Percentiles rank a stretch among this genome's conserved stretches.
Conservation (phyloP, 2,888 invertebrate genomes). For the Operophtera brumata region DNA sequence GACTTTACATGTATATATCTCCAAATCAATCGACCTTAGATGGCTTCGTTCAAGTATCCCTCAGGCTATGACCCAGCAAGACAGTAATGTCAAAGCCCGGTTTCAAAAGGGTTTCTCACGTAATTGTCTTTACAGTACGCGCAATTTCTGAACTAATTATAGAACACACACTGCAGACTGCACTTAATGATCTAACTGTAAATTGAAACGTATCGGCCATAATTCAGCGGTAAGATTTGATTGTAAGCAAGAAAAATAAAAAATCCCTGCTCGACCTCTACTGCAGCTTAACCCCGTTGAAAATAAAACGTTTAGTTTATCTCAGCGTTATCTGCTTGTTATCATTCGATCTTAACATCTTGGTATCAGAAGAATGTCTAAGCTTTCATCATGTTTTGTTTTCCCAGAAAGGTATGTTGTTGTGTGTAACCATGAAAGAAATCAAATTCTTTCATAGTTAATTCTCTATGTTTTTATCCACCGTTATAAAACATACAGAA, state of each 20-base stretch:
- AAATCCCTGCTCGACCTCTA: conserved; percentile 30
- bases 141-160: conserved; percentile 42
- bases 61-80: conserved; percentile 68
- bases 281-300: conserved; percentile 33
- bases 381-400: conserved; percentile 62
- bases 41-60: conserved; percentile 54
- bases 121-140: conserved; percentile 54
- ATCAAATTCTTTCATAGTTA: conserved; percentile 15
- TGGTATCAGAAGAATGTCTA: conserved; percentile 46
- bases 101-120: conserved; percentile 42
- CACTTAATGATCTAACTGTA: conserved; percentile 21
- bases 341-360: conserved; percentile 65
- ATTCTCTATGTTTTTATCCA: conserved; percentile 15
- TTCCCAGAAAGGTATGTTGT: conserved; percentile 66
- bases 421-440: conserved; percentile 19
- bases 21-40: conserved; percentile 37
- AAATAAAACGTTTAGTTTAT: conserved; percentile 56
- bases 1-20: conserved; percentile 26
- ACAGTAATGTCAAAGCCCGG: conserved; percentile 75
- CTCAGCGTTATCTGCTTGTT: conserved; percentile 67
- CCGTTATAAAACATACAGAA: background rate
- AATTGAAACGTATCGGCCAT: conserved; percentile 12
- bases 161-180: conserved; percentile 15
- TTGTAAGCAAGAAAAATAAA: background rate
- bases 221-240: conserved; percentile 32